Evolutionary conservation across 2,113 vertebrate species (phyloP).

Genomic region (Calyptommatus sinebrachiatus): DNA sequence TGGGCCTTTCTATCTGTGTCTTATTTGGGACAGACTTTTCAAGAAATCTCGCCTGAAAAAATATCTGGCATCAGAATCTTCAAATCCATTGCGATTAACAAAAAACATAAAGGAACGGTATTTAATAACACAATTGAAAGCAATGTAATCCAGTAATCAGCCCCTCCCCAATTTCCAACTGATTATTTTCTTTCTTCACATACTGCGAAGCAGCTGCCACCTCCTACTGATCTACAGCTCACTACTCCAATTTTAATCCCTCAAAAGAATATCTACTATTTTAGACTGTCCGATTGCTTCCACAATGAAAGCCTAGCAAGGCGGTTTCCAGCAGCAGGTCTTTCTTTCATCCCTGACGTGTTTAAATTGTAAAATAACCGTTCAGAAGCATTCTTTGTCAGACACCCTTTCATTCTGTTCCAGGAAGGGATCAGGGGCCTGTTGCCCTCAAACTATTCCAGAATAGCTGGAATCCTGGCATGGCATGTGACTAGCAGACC

Average conservation of each 20-base stretch:
- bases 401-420: neutral
- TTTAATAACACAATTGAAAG: slow-evolving; percentile 50
- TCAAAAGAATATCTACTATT: slow-evolving; percentile 50
- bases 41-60: neutral
- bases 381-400: slow-evolving; percentile 6
- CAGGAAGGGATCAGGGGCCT: too few species aligned
- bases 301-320: slow-evolving; percentile 55
- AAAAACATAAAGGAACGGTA: slow-evolving; percentile 25
- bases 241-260: slow-evolving; percentile 54
- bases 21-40: neutral
- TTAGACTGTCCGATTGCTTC: slow-evolving; percentile 43
- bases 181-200: slow-evolving; percentile 19
- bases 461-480: too few species aligned
- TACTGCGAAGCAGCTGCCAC: slow-evolving; percentile 57
- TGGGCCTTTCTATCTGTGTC: too few species aligned
- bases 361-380: slow-evolving; percentile 31
- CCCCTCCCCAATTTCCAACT: neutral
- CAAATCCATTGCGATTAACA: slow-evolving; percentile 13
- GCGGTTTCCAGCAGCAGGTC: slow-evolving; percentile 45
- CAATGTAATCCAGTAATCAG: slow-evolving; percentile 53
- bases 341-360: slow-evolving; percentile 35
- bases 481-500: too few species aligned
- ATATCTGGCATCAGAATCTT: neutral
- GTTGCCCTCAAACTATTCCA: too few species aligned
- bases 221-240: slow-evolving; percentile 51